Percentiles rank a stretch among this genome's conserved stretches.
Conservation (phyloP, 2,888 invertebrate species). For the Phanerotoma sp. region DNA sequence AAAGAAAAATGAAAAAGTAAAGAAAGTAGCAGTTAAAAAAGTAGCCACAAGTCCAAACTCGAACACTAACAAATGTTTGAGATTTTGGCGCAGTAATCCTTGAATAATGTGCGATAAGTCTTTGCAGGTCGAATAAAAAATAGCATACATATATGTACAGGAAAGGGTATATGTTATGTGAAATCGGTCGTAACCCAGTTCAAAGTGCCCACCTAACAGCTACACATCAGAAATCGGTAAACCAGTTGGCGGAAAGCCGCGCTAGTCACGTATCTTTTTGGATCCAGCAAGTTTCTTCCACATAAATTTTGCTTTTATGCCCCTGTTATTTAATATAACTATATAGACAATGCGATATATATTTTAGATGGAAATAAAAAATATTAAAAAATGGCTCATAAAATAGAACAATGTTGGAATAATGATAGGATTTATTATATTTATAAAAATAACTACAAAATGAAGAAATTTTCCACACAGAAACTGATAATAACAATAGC, state of each 20-base stretch:
- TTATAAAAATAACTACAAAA: no score
- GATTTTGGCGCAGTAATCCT: conserved; percentile 43
- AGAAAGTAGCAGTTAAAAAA: neutral
- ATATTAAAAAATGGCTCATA: neutral
- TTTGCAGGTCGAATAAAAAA: conserved; percentile 33
- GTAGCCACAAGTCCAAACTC: conserved; percentile 22
- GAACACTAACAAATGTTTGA: conserved; percentile 34
- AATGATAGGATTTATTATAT: conserved; percentile 14
- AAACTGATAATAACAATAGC: no score
- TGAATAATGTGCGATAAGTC: conserved; percentile 50
- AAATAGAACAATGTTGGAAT: neutral
- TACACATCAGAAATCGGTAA: conserved; percentile 28
- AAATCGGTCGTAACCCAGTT: conserved; percentile 37
- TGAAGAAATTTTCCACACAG: no score
- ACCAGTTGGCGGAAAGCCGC: conserved; percentile 27
- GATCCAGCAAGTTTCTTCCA: neutral
- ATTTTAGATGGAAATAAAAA: no score
- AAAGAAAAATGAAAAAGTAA: conserved; percentile 4
- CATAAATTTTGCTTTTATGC: neutral
- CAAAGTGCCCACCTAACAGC: conserved; percentile 22
- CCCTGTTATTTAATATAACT: no score
- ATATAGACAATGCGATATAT: no score
- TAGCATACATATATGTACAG: conserved; percentile 9
- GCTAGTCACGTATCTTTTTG: conserved; percentile 22
- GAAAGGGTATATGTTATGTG: conserved; percentile 24